Evolutionary conservation across 2,888 invertebrate genomes (phyloP), one percentile per base, ranked within the genome.

Genomic region (Germaria angustata): DNA sequence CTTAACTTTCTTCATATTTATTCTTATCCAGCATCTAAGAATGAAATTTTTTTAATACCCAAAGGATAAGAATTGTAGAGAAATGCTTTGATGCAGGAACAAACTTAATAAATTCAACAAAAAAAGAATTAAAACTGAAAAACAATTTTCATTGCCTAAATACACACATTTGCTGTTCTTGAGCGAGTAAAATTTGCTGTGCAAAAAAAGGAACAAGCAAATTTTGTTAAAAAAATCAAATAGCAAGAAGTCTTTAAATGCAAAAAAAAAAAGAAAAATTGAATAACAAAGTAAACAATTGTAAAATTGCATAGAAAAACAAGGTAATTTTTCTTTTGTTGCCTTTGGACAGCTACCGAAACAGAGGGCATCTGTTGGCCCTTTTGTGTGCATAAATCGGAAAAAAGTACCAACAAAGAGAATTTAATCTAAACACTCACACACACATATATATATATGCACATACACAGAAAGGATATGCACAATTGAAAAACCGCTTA

Each of bases 41-140:
- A 82, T 76, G 79, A 71, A 82, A 82, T 82, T 81, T 79, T 82
- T 75, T 71, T 79, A 79, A 82, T 82, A 76, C 82, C 82, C 82
- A 79, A 79, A 82, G 82, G 82, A 82, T 79, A 82, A 82, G 49
- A 57, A 65, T 24, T 69, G 59, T 61, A 55, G 61, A 71, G 61
- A 76, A 82, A 59, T 76, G 34, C 79, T 79, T 75, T 71, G 79
- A 79, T 61, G 59, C 75, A 80, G 72, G 41, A 66, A 66, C 57
- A 79, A 79, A 79, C 34, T 69, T 59, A 65, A 41, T 49, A 79
- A 79, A 72, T 72, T 71, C 3, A 24, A 11, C 20, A 53, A 51
- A 59, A 28, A 32, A 11, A 9, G 53, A 41, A 41, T 6, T 28
- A 39, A 32, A 65, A 66, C 51, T 57, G 51, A 5, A 59, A 73